Conservation (phyloP, 2,888 invertebrate genomes). For the Trissolcus japonicus region DNA sequence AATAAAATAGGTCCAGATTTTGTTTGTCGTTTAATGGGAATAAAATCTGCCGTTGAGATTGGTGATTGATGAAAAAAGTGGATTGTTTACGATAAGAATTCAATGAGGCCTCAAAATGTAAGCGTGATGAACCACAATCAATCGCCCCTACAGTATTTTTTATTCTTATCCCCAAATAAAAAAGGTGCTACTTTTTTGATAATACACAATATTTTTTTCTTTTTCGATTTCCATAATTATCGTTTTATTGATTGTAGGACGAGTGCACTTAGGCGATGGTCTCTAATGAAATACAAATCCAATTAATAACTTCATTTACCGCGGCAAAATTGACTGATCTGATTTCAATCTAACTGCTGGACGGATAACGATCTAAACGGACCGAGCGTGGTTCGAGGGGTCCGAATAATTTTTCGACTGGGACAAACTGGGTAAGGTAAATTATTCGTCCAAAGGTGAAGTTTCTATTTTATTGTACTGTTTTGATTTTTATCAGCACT, state of each 20-base stretch:
- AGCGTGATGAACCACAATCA: not conserved
- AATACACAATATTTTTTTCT: too few relatives aligned
- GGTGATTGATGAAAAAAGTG: not conserved
- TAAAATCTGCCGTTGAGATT: not conserved
- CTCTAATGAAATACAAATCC: not conserved
- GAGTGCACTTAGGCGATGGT: too few relatives aligned
- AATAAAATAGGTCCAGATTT: too few relatives aligned
- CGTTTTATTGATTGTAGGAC: too few relatives aligned
- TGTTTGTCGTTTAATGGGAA: not conserved
- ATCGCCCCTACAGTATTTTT: not conserved
- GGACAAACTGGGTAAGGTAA: not conserved
- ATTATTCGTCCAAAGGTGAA: not conserved
- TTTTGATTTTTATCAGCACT: not conserved
- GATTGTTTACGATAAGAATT: constrained; percentile 1
- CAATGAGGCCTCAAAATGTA: not conserved
- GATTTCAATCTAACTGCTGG: constrained; percentile 4
- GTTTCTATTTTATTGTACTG: not conserved
- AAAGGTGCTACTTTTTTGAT: too few relatives aligned
- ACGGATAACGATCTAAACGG: constrained; percentile 3
- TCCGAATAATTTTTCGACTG: not conserved
- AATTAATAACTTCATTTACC: not conserved
- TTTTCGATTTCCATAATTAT: too few relatives aligned
- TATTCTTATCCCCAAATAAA: too few relatives aligned
- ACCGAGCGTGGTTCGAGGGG: not conserved
- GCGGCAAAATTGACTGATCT: not conserved